Base-by-base conservation (phyloP, 2,888 invertebrate genomes). In the Nymphalis c-album region DNA sequence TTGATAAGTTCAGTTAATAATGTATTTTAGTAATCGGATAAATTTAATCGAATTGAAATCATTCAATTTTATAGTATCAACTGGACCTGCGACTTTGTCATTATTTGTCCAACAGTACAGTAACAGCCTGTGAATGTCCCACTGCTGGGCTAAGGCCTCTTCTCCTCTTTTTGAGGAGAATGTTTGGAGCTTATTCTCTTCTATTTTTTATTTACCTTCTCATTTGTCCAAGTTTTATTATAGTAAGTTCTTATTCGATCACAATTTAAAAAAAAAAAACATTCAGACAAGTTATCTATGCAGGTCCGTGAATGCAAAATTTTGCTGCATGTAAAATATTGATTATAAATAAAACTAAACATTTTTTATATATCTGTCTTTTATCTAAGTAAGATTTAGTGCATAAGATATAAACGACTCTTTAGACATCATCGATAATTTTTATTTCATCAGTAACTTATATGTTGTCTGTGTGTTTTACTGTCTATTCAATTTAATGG, bases 381-480 rank as follows among this genome's bases (percentile, higher is more conserved):
- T 51, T 60, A 64, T 59, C 59, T 61, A 55, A 47, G 26, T 61
- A 70, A 67, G 51, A 20, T 50, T 59, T 64, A 64, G 51, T 50
- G n/a, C 35, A 47, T 48, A 61, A 59, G 46, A 13, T 17, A 50
- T 7, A 31, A 31, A n/a, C 31, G 55, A 8, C 55, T 35, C 55
- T 47, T 48, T 51, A 51, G 22, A 22, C 47, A 35, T 16, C 46
- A 18, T 47, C 47, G 31, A 26, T 2, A 16, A 47, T 51, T 51
- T 51, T 13, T 22, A 16, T 51, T 51, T 26, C 16, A 22, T 20
- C 51, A 51, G 10, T 22, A 13, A 51, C 20, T 51, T 22, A 2
- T 22, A 1, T 22, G 22, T 22, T 16, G 22, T 22, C 5, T 26
- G 10, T 13, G 10, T 51, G 4, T 51, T 51, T 22, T 16, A 50